phyloP scores from a whole-genome alignment of 2,113 vertebrate species.

The Cinclus cinclus region DNA sequence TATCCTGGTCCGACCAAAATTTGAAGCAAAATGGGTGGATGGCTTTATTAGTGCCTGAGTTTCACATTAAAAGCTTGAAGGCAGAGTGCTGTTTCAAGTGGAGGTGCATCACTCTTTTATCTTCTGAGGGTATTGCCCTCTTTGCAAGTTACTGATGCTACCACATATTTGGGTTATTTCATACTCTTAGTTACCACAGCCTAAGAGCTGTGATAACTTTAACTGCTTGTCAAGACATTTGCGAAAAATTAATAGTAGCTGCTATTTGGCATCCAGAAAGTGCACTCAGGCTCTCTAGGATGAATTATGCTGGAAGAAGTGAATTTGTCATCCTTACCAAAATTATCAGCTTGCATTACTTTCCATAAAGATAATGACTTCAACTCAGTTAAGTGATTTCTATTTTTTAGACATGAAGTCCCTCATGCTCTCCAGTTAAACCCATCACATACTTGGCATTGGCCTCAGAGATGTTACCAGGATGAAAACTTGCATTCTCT shows the following conservation, averaged over 20 bases:
- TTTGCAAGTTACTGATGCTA: background rate
- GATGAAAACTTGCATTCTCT: background rate
- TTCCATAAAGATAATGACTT: background rate
- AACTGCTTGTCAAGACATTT: slow-evolving; percentile 30
- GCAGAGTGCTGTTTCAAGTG: background rate
- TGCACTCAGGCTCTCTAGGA: background rate
- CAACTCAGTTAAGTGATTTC: background rate
- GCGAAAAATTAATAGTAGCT: slow-evolving; percentile 3
- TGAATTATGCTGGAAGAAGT: background rate
- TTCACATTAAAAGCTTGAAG: background rate
- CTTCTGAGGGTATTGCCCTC: background rate
- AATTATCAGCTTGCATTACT: slow-evolving; percentile 21
- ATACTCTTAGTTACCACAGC: background rate
- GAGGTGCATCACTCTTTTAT: background rate
- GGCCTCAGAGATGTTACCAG: background rate
- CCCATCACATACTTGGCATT: background rate
- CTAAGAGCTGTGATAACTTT: background rate
- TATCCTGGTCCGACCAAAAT: background rate
- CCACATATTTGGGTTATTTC: background rate
- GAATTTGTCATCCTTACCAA: slow-evolving; percentile 17
- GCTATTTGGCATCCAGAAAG: slow-evolving; percentile 9
- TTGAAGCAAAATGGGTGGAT: background rate
- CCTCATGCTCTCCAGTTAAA: background rate
- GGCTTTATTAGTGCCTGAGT: background rate
- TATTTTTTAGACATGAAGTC: background rate